phyloP scores from a whole-genome alignment of 1,140 invertebrate species.

The Meloidogyne hapla region DNA sequence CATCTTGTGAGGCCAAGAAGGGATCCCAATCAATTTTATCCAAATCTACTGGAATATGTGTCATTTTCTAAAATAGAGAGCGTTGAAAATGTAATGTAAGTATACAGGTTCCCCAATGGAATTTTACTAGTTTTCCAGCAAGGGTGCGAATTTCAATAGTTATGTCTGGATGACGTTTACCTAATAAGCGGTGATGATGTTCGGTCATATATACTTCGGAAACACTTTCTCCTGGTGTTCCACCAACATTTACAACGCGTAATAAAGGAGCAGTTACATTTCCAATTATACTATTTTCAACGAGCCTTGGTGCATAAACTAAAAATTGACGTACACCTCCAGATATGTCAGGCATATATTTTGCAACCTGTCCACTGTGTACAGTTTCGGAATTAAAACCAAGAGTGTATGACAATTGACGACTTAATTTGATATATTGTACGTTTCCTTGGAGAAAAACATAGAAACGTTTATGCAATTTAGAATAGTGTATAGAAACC shows the following conservation, averaged over 20 bases:
- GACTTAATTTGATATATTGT: too few species aligned
- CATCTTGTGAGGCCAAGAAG: neutral
- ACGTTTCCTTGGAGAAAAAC: too few species aligned
- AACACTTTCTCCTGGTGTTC: slow-evolving; percentile 1
- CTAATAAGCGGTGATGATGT: neutral
- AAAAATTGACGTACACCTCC: slow-evolving; percentile 3
- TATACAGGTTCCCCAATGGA: slow-evolving; percentile 6
- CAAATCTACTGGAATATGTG: neutral
- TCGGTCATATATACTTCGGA: slow-evolving; percentile 1
- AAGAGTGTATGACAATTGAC: neutral
- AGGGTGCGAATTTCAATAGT: slow-evolving; percentile 19
- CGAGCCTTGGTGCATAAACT: slow-evolving; percentile 4
- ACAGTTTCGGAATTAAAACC: neutral
- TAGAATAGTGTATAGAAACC: too few species aligned
- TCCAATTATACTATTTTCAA: slow-evolving; percentile 6
- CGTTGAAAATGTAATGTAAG: slow-evolving; percentile 19
- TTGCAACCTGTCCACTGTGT: neutral
- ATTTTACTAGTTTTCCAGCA: neutral
- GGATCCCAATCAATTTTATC: slow-evolving; percentile 7
- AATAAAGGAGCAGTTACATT: neutral
- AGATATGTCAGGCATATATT: slow-evolving; percentile 12
- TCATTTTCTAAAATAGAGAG: slow-evolving; percentile 16
- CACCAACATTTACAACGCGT: slow-evolving; percentile 12
- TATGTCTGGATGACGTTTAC: neutral
- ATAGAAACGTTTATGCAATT: too few species aligned